Evolutionary conservation across 2,888 invertebrate species (phyloP).

Genomic region (Epinotia demarniana): DNA sequence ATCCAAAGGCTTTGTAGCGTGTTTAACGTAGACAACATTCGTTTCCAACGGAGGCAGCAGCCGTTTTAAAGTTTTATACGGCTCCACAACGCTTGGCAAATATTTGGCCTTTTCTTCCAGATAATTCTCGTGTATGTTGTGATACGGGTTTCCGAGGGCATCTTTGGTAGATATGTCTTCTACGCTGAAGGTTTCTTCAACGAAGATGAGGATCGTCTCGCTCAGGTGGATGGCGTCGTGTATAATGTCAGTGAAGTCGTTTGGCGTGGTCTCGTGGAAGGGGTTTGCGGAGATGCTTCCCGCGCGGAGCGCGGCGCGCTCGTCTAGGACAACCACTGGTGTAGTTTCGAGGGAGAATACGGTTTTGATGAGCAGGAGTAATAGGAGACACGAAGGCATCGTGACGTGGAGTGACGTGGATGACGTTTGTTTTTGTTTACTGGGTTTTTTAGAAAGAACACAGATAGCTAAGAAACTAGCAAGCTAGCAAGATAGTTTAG

Average conservation of each 20-base stretch:
- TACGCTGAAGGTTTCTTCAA: constrained; percentile 63
- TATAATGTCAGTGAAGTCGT: constrained; percentile 58
- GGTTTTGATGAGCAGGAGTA: background rate
- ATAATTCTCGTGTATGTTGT: constrained; percentile 55
- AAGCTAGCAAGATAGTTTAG: no score
- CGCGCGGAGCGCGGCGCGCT: background rate
- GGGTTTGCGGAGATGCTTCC: constrained; percentile 56
- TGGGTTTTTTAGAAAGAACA: no score
- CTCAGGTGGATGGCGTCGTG: constrained; percentile 54
- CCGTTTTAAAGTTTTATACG: constrained; percentile 56
- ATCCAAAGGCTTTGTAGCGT: constrained; percentile 53
- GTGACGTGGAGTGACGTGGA: background rate
- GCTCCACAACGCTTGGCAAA: constrained; percentile 62
- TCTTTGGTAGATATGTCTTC: constrained; percentile 69
- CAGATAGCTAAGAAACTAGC: no score
- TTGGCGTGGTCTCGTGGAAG: constrained; percentile 54
- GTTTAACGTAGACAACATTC: constrained; percentile 57
- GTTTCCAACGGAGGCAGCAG: constrained; percentile 52
- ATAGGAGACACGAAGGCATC: background rate
- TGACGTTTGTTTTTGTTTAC: background rate
- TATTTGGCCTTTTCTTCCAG: constrained; percentile 59
- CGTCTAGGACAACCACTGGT: background rate
- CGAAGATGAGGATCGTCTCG: constrained; percentile 61
- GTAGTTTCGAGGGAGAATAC: background rate
- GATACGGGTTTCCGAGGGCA: constrained; percentile 60